Evolutionary conservation across 2,888 invertebrate genomes (phyloP).

Genomic region (Pollenia amentaria): DNA sequence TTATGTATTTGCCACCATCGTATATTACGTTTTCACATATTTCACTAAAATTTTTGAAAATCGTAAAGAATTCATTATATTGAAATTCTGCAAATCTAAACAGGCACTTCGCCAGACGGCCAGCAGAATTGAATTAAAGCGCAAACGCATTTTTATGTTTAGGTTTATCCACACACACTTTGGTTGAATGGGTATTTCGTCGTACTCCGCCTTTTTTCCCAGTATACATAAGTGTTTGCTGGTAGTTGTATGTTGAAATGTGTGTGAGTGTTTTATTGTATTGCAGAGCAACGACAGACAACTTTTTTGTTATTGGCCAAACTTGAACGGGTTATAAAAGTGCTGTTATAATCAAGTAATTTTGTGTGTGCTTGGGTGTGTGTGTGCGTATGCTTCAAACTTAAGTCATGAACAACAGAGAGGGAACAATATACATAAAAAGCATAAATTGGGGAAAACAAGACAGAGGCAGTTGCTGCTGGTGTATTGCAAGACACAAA

Average conservation of each 20-base stretch:
- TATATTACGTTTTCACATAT: no score
- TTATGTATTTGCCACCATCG: no score
- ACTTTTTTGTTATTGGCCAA: conserved; percentile 75
- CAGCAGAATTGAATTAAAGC: conserved; percentile 61
- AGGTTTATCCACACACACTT: not conserved
- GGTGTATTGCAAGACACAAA: not conserved
- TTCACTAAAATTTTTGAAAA: no score
- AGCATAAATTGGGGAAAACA: conserved; percentile 47
- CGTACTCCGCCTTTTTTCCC: conserved; percentile 74
- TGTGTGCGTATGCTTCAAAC: not conserved
- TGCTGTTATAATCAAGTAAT: conserved; percentile 57
- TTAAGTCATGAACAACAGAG: conserved; percentile 47
- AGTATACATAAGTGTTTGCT: not conserved
- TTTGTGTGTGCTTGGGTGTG: not conserved
- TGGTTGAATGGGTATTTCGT: conserved; percentile 23
- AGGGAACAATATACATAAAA: conserved; percentile 63
- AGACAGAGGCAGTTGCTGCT: conserved; percentile 58
- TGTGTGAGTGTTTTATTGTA: conserved; percentile 12
- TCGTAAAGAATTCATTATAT: not conserved
- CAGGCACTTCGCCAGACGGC: conserved; percentile 35
- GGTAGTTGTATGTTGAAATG: not conserved
- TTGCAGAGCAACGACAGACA: conserved; percentile 51
- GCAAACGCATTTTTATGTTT: conserved; percentile 68
- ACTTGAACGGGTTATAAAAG: conserved; percentile 73
- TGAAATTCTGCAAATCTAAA: conserved; percentile 39